Evolutionary conservation across 2,797 vertebrate genomes (phyloP), one percentile per base, ranked within the genome.

Genomic region (Galaxias olidus): DNA sequence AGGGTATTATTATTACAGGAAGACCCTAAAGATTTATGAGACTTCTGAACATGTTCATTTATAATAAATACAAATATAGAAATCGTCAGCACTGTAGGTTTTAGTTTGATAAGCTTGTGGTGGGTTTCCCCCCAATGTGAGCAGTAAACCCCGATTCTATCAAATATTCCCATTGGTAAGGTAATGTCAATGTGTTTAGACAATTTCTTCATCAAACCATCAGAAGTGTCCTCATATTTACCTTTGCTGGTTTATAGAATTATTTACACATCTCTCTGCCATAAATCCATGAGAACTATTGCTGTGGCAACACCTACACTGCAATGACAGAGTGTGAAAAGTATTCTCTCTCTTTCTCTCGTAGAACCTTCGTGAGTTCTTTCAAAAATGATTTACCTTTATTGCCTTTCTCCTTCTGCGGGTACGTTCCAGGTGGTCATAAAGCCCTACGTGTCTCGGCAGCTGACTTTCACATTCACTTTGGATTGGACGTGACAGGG

Each of bases 391-490:
- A 59, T 59, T 59, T 45, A 59, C 57, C 19, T 59, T 20, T 59
- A 59, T 14, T 46, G 43, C 43, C 18, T 59, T 17, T 59, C 57
- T 18, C 15, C 43, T 59, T 43, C 42, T 59, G 42, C 43, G 14
- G 57, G 57, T 59, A 46, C 45, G 42, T 45, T 45, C 20, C 43
- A 46, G 7, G 11, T 45, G 14, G 57, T 14, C 43, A 46, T 59
- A 59, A 59, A 59, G 10, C 17, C 14, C 13, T 45, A 42, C 9
- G 43, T 46, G 41, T 42, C 44, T 19, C n/a, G 18, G 57, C 57
- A 59, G 30, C 43, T 20, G 42, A 59, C 17, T 59, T 59, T 59
- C 57, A 18, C 57, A 59, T 59, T 59, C 57, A 15, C 57, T 59
- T 59, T 30, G 6, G 30, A 30, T 30, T 30, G 30, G 30, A 30